Base-by-base conservation (phyloP, 2,113 vertebrate species). In the Alethe diademata region DNA sequence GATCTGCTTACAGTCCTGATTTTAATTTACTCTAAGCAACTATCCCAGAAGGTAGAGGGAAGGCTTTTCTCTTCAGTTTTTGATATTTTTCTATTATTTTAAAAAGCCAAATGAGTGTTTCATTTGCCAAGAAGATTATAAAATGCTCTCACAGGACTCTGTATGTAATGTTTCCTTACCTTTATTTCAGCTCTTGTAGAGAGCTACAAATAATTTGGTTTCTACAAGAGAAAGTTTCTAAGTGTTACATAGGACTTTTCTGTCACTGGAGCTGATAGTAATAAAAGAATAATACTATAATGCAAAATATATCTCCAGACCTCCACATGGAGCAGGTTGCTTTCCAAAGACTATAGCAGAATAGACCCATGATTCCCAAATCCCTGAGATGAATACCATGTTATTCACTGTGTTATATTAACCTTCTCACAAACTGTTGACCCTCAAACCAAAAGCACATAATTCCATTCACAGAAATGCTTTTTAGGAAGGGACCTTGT, bases 11-110 rank as follows among this genome's bases (percentile, higher is more conserved):
- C 60, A 93, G 51, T 35, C 25, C 29, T 73, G 81, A 94, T 94
- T 94, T 96, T 96, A 94, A 96, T 96, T 96, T 96, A 94, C 78
- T 85, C 22, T 79, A 75, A 73, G 93, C 75, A 88, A 88, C 74
- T 80, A 69, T 89, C 87, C 66, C 71, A 88, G 67, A 93, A 95
- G 74, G 74, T 88, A 42, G 51, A 88, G 19, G 42, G 31, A 91
- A 92, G 38, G 42, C 24, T 95, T 90, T 91, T 89, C 84, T 67
- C n/a, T 61, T 82, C 74, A 33, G 19, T 11, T 79, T 86, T 87
- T 89, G 69, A 38, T 88, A 83, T 79, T 80, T 93, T 86, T 86
- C 42, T 88, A 43, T 94, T 92, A 70, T 93, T 86, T 92, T 38
- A 88, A 94, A 92, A 97, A 90, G 51, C 7, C 54, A 86, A 92